phyloP scores from a whole-genome alignment of 2,888 invertebrate species.

The Trachelus iudaicus region DNA sequence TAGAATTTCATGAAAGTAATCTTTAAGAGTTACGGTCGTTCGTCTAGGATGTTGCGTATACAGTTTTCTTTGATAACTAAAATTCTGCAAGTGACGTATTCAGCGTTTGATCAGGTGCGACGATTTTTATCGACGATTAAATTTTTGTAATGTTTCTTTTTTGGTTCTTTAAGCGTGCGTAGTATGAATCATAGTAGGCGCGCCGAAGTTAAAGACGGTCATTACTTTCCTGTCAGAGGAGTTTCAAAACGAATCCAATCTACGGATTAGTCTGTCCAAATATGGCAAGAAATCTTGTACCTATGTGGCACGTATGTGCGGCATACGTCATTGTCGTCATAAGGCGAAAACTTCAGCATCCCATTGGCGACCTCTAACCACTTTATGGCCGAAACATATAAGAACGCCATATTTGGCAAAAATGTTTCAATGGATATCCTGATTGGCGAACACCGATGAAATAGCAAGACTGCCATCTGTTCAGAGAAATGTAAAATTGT shows the following conservation, averaged over 20 bases:
- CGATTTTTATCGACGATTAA: neutral
- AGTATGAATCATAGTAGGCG: constrained; percentile 3
- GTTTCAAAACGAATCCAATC: constrained; percentile 15
- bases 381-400: neutral
- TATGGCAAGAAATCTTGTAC: constrained; percentile 9
- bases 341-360: neutral
- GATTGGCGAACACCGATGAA: neutral
- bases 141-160: neutral
- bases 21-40: neutral
- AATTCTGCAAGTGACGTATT: neutral
- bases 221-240: constrained; percentile 15
- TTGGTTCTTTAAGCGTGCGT: neutral
- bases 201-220: neutral
- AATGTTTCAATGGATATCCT: neutral
- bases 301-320: neutral
- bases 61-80: neutral
- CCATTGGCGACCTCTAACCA: neutral
- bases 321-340: neutral
- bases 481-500: neutral
- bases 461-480: neutral
- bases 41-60: neutral
- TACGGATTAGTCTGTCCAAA: constrained; percentile 18
- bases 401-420: neutral
- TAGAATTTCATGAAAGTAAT: neutral
- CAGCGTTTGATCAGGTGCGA: neutral